phyloP scores from a whole-genome alignment of 37 sponge, comb jelly and placozoan species.

The Beroe ovata region DNA sequence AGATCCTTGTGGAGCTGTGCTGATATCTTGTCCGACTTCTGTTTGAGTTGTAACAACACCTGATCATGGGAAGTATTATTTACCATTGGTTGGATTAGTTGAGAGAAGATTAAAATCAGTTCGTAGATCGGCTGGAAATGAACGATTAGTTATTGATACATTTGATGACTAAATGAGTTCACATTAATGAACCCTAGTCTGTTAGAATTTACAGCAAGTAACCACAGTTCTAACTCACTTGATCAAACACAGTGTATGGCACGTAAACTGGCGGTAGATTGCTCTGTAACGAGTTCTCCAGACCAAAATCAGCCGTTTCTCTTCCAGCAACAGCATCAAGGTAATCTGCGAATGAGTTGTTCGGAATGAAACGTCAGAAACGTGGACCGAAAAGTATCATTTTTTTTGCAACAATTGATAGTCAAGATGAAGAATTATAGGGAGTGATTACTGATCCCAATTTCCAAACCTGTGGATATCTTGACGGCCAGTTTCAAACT shows the following conservation, averaged over 20 bases:
- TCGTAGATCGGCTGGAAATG: too few relatives aligned
- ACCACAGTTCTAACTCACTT: slow-evolving; percentile 15
- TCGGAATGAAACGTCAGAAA: not conserved
- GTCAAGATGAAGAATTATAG: too few relatives aligned
- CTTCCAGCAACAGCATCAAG: slow-evolving; percentile 53
- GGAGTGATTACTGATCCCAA: too few relatives aligned
- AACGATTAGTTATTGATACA: too few relatives aligned
- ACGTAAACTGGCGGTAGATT: slow-evolving; percentile 60
- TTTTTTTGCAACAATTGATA: too few relatives aligned
- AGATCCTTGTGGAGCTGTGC: slow-evolving; percentile 28
- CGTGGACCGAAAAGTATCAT: not conserved
- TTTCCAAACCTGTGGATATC: slow-evolving; percentile 1
- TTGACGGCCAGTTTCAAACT: slow-evolving; percentile 34
- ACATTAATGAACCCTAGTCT: too few relatives aligned
- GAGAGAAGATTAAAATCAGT: too few relatives aligned
- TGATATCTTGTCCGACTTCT: slow-evolving; percentile 2
- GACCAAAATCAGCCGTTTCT: slow-evolving; percentile 33
- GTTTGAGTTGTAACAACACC: slow-evolving; percentile 43
- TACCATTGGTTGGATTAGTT: too few relatives aligned
- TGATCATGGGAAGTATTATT: too few relatives aligned
- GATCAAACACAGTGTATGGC: slow-evolving; percentile 61
- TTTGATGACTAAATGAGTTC: too few relatives aligned
- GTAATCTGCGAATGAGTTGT: not conserved
- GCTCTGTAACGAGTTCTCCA: slow-evolving; percentile 39
- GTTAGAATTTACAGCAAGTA: too few relatives aligned